These are phyloP conservation scores for Philereme transversata DNA, from an alignment of 2,888 invertebrate genomes.

Conservation along the genomic window DNA sequence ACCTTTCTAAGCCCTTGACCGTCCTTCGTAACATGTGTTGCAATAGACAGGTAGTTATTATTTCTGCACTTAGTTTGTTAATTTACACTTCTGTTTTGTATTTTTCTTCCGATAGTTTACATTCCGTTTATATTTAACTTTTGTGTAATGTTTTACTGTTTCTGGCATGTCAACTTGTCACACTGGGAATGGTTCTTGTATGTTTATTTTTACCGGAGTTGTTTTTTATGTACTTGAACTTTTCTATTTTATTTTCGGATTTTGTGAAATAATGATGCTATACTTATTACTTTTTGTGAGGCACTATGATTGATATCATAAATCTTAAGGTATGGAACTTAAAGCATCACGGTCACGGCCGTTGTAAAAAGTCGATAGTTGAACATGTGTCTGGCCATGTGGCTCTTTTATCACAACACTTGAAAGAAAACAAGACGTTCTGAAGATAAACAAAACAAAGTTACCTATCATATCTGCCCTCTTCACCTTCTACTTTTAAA, in stretches of 20 bases:
- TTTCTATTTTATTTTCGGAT: slow-evolving; percentile 1
- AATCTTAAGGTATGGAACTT: slow-evolving; percentile 40
- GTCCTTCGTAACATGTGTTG: slow-evolving; percentile 37
- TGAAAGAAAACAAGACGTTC: slow-evolving; percentile 52
- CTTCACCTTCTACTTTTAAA: slow-evolving; percentile 33
- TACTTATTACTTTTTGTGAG: background rate
- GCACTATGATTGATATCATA: slow-evolving; percentile 11
- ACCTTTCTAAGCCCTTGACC: slow-evolving; percentile 41
- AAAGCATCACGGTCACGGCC: slow-evolving; percentile 64
- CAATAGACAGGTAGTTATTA: slow-evolving; percentile 28
- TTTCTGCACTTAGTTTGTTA: slow-evolving; percentile 13
- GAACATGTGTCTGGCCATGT: slow-evolving; percentile 69
- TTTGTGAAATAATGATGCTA: background rate
- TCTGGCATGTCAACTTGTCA: slow-evolving; percentile 26
- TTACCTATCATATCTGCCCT: slow-evolving; percentile 36
- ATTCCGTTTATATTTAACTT: slow-evolving; percentile 10
- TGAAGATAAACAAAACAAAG: slow-evolving; percentile 48
- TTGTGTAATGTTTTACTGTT: slow-evolving; percentile 25
- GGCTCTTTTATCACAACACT: slow-evolving; percentile 66
- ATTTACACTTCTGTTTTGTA: background rate
- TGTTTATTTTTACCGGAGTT: slow-evolving; percentile 23
- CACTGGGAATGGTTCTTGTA: slow-evolving; percentile 27
- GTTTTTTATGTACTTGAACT: slow-evolving; percentile 26
- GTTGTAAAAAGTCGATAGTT: slow-evolving; percentile 48
- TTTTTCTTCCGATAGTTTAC: background rate